Evolutionary conservation across 2,797 vertebrate species (phyloP).

Genomic region (Mionectes olivaceus): DNA sequence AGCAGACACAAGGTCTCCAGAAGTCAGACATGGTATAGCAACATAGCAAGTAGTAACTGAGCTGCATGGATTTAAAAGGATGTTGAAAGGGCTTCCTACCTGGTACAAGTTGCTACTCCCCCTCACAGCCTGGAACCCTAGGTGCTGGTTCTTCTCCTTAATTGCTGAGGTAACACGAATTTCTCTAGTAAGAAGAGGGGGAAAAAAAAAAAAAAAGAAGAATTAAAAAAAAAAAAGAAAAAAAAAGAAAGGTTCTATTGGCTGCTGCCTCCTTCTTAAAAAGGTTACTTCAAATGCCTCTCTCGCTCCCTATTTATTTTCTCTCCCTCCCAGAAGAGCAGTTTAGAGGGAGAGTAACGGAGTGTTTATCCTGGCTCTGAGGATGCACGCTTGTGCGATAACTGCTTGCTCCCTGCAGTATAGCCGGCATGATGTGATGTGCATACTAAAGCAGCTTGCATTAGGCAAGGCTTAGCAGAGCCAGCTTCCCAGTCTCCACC

Average conservation of each 20-base stretch:
- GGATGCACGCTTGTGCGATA: conserved; percentile 71
- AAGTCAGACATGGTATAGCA: conserved; percentile 73
- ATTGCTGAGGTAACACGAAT: conserved; percentile 58
- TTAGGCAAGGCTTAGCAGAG: conserved; percentile 70
- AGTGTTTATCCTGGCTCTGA: conserved; percentile 73
- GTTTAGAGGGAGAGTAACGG: conserved; percentile 68
- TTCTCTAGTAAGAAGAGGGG: conserved; percentile 35
- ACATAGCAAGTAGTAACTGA: conserved; percentile 57
- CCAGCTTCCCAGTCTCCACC: conserved; percentile 54
- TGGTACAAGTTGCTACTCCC: conserved; percentile 73
- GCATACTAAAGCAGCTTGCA: conserved; percentile 74
- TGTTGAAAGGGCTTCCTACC: conserved; percentile 69
- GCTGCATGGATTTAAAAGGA: conserved; percentile 71
- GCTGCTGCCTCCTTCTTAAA: conserved; percentile 55
- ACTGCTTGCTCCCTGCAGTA: conserved; percentile 76
- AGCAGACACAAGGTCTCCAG: conserved; percentile 75
- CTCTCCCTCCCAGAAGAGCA: conserved; percentile 60
- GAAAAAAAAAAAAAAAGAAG: too few species aligned
- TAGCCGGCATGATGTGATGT: conserved; percentile 70
- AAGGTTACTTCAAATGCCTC: conserved; percentile 54
- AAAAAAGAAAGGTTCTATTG: conserved; percentile 5
- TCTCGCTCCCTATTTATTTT: conserved; percentile 62
- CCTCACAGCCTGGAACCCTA: conserved; percentile 67
- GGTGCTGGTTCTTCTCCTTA: conserved; percentile 63
- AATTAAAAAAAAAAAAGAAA: accelerated